Evolutionary conservation across 2,888 invertebrate genomes (phyloP).

Genomic region (Drosophila villosipedis): DNA sequence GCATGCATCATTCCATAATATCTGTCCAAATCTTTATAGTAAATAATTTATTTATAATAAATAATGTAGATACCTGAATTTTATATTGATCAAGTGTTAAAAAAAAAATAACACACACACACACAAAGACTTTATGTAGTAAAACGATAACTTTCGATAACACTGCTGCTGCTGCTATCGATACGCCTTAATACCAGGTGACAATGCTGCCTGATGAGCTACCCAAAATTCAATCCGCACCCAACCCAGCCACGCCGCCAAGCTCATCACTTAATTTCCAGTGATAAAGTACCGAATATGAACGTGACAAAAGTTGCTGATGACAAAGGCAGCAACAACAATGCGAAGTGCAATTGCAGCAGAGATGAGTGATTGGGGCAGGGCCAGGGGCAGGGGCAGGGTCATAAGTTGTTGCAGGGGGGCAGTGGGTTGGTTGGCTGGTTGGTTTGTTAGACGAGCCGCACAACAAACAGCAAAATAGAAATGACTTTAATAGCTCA

Average conservation of each 20-base stretch:
- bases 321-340: slow-evolving; percentile 39
- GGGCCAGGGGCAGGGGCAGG: background rate
- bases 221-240: background rate
- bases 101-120: background rate
- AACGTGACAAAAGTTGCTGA: slow-evolving; percentile 63
- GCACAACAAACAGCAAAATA: slow-evolving; percentile 77
- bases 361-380: slow-evolving; percentile 13
- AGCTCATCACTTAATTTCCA: slow-evolving; percentile 5
- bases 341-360: slow-evolving; percentile 33
- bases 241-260: background rate
- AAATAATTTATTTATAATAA: background rate
- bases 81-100: too few relatives aligned
- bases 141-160: background rate
- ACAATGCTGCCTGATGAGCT: background rate
- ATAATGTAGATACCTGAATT: too few relatives aligned
- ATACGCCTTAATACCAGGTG: background rate
- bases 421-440: background rate
- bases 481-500: slow-evolving; percentile 85
- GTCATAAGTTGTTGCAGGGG: background rate
- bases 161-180: background rate
- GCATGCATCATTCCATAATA: background rate
- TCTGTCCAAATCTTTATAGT: background rate
- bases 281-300: slow-evolving; percentile 53
- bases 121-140: background rate
- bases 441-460: slow-evolving; percentile 31